Percentiles rank a stretch among this genome's conserved stretches.
These are phyloP conservation scores for Orthonyx spaldingii DNA, from an alignment of 2,113 vertebrate species.

Conservation along the genomic window DNA sequence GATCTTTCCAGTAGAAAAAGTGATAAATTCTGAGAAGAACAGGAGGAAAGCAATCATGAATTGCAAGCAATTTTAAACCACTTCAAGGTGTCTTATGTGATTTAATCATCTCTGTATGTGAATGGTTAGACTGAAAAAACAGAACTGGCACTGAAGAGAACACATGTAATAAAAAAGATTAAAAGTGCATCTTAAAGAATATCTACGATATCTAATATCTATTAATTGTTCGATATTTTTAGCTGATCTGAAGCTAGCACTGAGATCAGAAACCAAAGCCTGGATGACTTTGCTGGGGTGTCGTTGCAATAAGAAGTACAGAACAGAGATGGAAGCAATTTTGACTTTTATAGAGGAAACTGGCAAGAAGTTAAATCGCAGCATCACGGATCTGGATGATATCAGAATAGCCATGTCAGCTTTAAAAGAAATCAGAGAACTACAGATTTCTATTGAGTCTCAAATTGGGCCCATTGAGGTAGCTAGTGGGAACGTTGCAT, in stretches of 20 bases:
- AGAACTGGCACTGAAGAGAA: not conserved
- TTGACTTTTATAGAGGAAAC: slow-evolving; percentile 87
- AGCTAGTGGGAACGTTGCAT: not conserved
- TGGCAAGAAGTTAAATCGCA: slow-evolving; percentile 85
- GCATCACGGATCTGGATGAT: slow-evolving; percentile 90
- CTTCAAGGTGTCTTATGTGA: not conserved
- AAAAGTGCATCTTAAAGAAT: not conserved
- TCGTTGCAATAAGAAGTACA: slow-evolving; percentile 87
- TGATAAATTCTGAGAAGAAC: not conserved
- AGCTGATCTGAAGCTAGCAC: slow-evolving; percentile 87
- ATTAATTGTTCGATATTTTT: not conserved
- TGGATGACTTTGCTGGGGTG: slow-evolving; percentile 86
- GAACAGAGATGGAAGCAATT: slow-evolving; percentile 87
- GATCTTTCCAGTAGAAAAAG: slow-evolving; percentile 54
- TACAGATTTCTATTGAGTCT: slow-evolving; percentile 85
- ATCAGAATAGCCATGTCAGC: slow-evolving; percentile 87
- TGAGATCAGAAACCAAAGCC: slow-evolving; percentile 85
- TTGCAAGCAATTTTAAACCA: not conserved
- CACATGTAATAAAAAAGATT: not conserved
- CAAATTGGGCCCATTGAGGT: slow-evolving; percentile 92
- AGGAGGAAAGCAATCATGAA: not conserved
- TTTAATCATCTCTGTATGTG: not conserved
- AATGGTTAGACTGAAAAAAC: not conserved
- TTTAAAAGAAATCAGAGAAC: slow-evolving; percentile 88
- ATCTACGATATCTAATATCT: not conserved